phyloP scores from a whole-genome alignment of 2,888 invertebrate genomes.

The Apodemia zela region DNA sequence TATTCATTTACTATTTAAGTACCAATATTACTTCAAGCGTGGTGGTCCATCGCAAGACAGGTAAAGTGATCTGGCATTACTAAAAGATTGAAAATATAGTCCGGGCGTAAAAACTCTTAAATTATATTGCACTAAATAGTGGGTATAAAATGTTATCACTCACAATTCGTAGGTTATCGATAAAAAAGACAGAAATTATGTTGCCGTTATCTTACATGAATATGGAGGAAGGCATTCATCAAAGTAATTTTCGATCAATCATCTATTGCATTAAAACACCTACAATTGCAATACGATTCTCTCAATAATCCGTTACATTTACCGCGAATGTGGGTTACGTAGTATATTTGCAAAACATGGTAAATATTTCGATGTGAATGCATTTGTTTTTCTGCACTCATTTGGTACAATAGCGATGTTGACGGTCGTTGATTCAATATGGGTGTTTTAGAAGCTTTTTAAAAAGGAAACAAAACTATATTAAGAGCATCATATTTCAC shows the following conservation, averaged over 20 bases:
- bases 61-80: too few species aligned
- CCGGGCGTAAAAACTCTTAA: too few species aligned
- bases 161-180: too few species aligned
- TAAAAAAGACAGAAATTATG: too few species aligned
- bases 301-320: background rate
- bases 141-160: too few species aligned
- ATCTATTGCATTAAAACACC: background rate
- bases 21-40: too few species aligned
- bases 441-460: background rate
- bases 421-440: constrained; percentile 38
- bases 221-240: background rate
- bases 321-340: background rate
- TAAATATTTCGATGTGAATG: constrained; percentile 52
- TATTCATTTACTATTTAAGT: too few species aligned
- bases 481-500: background rate
- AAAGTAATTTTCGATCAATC: background rate
- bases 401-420: constrained; percentile 43
- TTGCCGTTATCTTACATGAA: too few species aligned
- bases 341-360: constrained; percentile 24
- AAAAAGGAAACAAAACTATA: background rate
- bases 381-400: constrained; percentile 57
- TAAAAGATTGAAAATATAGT: too few species aligned
- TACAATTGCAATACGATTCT: background rate
- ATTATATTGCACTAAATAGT: too few species aligned
- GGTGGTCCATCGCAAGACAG: too few species aligned